Base-by-base conservation (phyloP, 1,140 invertebrate genomes). In the Akabosia matsudoensis region DNA sequence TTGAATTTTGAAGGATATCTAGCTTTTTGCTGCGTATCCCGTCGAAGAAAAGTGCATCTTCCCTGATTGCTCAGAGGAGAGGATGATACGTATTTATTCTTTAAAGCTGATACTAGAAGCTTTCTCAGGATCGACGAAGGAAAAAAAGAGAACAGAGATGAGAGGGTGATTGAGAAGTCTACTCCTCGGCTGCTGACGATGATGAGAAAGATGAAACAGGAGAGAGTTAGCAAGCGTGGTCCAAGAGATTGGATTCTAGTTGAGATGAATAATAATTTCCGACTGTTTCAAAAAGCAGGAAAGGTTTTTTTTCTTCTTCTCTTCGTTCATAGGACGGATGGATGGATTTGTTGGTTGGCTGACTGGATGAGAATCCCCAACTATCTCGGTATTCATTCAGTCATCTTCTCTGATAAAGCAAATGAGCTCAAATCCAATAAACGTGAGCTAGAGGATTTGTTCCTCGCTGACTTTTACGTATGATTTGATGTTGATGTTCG, bases 351-450 rank as follows among this genome's bases (percentile, higher is more conserved):
- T 24, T 61, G 54, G 54, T 61, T 61, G 54, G 54, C 7, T 61
- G 54, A 24, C 16, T 61, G 54, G 54, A 61, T 61, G 18, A n/a
- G n/a, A 18, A 45, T 61, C 54, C 54, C 54, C n/a, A n/a, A n/a
- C n/a, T 61, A 61, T 61, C 54, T 61, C 22, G 13, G 28, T 30
- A 67, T 67, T 30, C 61, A 67, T 67, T 67, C 61, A 67, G 61
- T 30, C 61, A 30, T 67, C 4, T 31, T 67, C 61, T 4, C 7
- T 31, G 24, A 30, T 30, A 30, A 76, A 74, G 75, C 75, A 79
- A 79, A 79, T 79, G 78, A 79, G 70, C 73, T 24, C 64, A 79
- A 79, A 79, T 79, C 75, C 75, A 79, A 79, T 79, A 79, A 67
- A 74, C 56, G 37, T 56, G 61, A 70, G 73, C 34, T 61, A 4